Evolutionary conservation across 2,888 invertebrate genomes (phyloP).

Genomic region (Nomada fabriciana): DNA sequence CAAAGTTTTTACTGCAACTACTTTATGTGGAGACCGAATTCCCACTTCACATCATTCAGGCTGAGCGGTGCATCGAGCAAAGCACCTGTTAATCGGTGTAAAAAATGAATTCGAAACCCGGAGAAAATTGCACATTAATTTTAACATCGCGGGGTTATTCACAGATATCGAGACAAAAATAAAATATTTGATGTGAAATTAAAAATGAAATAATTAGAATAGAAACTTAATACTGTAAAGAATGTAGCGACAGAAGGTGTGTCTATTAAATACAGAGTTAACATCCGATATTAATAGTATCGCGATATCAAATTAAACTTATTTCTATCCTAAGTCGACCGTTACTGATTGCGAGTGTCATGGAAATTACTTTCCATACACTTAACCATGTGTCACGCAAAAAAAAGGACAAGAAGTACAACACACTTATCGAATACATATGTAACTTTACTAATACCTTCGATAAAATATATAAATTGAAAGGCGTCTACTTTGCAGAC

Average conservation of each 20-base stretch:
- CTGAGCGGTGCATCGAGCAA: background rate
- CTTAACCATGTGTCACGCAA: too few relatives aligned
- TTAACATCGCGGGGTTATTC: background rate
- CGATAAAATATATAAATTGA: too few relatives aligned
- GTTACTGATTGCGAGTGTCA: too few relatives aligned
- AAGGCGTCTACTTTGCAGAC: too few relatives aligned
- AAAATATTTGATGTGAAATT: too few relatives aligned
- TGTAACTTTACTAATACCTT: too few relatives aligned
- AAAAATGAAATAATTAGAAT: too few relatives aligned
- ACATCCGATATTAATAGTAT: background rate
- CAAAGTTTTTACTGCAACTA: background rate
- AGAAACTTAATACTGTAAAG: background rate
- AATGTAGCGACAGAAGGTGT: background rate
- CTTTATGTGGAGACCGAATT: background rate
- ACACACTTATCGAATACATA: too few relatives aligned
- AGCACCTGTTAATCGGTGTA: background rate
- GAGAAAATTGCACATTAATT: background rate
- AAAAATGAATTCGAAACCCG: background rate
- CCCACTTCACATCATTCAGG: background rate
- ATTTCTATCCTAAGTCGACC: too few relatives aligned
- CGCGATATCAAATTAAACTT: too few relatives aligned
- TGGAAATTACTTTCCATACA: too few relatives aligned
- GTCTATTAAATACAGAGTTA: background rate
- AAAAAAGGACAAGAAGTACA: too few relatives aligned
- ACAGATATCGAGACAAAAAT: background rate